Conservation (phyloP, 1,140 invertebrate genomes). For the Calephelis nemesis region DNA sequence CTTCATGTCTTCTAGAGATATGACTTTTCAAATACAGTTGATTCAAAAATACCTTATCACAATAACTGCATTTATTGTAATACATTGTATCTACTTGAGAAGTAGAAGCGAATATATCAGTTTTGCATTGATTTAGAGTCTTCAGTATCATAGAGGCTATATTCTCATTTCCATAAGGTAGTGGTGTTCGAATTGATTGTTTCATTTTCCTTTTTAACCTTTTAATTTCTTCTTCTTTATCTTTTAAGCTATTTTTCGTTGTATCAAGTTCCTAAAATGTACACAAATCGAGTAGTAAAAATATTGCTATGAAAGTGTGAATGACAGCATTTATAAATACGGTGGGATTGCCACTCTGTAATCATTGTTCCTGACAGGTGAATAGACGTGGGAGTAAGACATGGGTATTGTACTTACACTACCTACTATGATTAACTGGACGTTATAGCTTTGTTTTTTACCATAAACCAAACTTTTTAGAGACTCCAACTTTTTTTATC, state of each 20-base stretch:
- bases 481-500: too few relatives aligned
- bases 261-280: slow-evolving; percentile 59
- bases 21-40: slow-evolving; percentile 80
- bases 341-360: too few relatives aligned
- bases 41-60: slow-evolving; percentile 80
- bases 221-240: slow-evolving; percentile 71
- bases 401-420: too few relatives aligned
- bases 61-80: slow-evolving; percentile 78
- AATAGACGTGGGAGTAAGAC: too few relatives aligned
- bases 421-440: too few relatives aligned
- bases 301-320: neutral
- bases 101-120: slow-evolving; percentile 48
- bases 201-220: slow-evolving; percentile 62
- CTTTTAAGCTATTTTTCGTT: slow-evolving; percentile 59
- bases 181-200: slow-evolving; percentile 45
- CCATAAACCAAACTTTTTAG: too few relatives aligned
- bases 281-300: neutral
- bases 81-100: slow-evolving; percentile 48
- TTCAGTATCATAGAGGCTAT: slow-evolving; percentile 70
- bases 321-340: too few relatives aligned
- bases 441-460: too few relatives aligned
- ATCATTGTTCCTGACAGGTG: too few relatives aligned
- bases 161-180: slow-evolving; percentile 67
- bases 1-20: slow-evolving; percentile 73
- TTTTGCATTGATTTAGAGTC: slow-evolving; percentile 56